Evolutionary conservation across 2,888 invertebrate genomes (phyloP), one percentile per base, ranked within the genome.

Genomic region (Lycia hirtaria): DNA sequence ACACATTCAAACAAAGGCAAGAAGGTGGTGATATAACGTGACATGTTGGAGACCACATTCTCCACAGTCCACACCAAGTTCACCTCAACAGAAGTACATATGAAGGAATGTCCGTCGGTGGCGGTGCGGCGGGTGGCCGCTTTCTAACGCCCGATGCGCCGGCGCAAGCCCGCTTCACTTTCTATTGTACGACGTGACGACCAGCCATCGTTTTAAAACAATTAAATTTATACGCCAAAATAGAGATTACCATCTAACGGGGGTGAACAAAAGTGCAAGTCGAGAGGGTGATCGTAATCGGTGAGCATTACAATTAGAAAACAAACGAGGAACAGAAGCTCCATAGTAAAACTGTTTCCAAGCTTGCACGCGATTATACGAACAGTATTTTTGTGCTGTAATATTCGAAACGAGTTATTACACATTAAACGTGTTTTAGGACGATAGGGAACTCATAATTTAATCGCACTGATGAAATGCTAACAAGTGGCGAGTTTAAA

Each of bases 91-190:
- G 32, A 32, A 41, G 54, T 71, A 70, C 68, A 80, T 79, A 76
- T 78, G 69, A 80, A 85, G 81, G 88, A 88, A 87, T 88, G 80
- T 75, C 77, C 78, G 77, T 20, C 22, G 38, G 37, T 20, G 76
- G 68, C 76, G 74, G 68, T 73, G 78, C 72, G 76, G 15, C 30
- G 38, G 51, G 56, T 68, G 79, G 77, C 83, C 84, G 89, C 91
- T 90, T 90, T 90, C 91, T 90, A 90, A 77, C 87, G 83, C 76
- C 83, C 80, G 85, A 84, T 86, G 86, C 84, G 83, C 82, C 81
- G 68, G 81, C 85, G 80, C 79, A 78, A 65, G 73, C 73, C 79
- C 78, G 81, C 89, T 88, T 90, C 90, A 90, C 90, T 91, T 91
- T 91, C 90, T 90, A 91, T 84, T 85, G 84, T 85, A 73, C 65